phyloP scores from a whole-genome alignment of 2,888 invertebrate genomes.

The Drosophila lutescens region DNA sequence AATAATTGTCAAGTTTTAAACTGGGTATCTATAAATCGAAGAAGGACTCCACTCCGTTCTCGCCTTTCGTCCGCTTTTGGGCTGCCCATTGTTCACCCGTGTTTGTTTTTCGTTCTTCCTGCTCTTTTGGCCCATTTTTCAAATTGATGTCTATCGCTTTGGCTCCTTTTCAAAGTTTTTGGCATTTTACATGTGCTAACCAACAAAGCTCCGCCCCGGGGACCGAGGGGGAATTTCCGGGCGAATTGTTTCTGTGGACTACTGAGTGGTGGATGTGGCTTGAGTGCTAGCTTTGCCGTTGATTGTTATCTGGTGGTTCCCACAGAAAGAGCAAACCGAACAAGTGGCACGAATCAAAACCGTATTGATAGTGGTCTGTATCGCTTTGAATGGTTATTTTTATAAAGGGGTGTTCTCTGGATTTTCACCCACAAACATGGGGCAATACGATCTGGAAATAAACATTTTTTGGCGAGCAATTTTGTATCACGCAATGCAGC shows the following conservation, averaged over 20 bases:
- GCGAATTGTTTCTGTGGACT: conserved; percentile 26
- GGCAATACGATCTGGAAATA: conserved; percentile 6
- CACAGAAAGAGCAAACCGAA: conserved; percentile 37
- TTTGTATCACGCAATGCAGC: conserved; percentile 17
- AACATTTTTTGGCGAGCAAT: not conserved
- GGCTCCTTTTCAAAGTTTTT: conserved; percentile 71
- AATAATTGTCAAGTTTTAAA: not conserved
- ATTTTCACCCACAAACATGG: conserved; percentile 2
- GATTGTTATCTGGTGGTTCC: conserved; percentile 38
- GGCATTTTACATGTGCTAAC: conserved; percentile 76
- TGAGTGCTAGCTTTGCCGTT: conserved; percentile 32
- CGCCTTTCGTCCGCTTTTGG: conserved; percentile 15
- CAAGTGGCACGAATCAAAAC: conserved; percentile 40
- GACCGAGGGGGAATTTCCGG: conserved; percentile 5
- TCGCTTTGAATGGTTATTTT: conserved; percentile 19
- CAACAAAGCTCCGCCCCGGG: conserved; percentile 38
- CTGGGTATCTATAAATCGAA: conserved; percentile 2
- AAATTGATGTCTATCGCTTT: conserved; percentile 71
- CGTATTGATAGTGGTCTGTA: conserved; percentile 39
- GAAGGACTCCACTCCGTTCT: not conserved
- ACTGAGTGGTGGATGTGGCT: conserved; percentile 27
- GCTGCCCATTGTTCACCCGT: conserved; percentile 48
- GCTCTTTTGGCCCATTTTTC: conserved; percentile 59
- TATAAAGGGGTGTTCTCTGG: conserved; percentile 1
- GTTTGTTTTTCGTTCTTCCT: conserved; percentile 24